Evolutionary conservation across 2,113 vertebrate genomes (phyloP).

Genomic region (Scophthalmus maximus): DNA sequence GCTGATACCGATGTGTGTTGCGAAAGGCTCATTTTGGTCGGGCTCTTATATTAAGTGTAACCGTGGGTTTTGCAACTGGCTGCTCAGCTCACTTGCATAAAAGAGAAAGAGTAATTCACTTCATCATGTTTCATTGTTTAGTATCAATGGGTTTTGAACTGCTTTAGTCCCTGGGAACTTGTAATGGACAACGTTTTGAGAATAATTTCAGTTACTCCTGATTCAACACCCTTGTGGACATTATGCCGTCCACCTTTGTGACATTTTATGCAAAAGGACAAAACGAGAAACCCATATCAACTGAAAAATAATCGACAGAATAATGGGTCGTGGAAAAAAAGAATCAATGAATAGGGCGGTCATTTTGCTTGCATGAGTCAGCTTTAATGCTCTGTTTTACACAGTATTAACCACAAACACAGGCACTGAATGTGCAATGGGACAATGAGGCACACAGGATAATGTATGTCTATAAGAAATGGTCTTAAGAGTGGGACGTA

Average conservation of each 20-base stretch:
- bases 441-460: conserved; percentile 33
- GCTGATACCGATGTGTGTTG: too few species aligned
- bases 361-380: conserved; percentile 5
- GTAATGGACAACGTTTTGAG: background rate
- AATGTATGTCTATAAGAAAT: conserved; percentile 41
- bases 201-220: too few species aligned
- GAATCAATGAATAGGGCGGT: conserved; percentile 7
- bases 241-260: too few species aligned
- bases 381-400: conserved; percentile 18
- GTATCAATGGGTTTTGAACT: too few species aligned
- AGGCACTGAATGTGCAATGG: conserved; percentile 13
- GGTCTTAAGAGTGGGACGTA: conserved; percentile 27
- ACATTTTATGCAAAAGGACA: too few species aligned
- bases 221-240: too few species aligned
- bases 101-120: too few species aligned
- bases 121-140: too few species aligned
- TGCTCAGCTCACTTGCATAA: too few species aligned
- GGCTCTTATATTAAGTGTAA: too few species aligned
- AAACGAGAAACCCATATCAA: background rate
- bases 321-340: background rate
- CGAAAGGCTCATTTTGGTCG: too few species aligned
- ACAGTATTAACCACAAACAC: conserved; percentile 13
- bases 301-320: background rate
- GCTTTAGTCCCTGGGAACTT: background rate
- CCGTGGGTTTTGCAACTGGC: too few species aligned